Evolutionary conservation across 2,888 invertebrate species (phyloP), one percentile per base, ranked within the genome.

Genomic region (Arrhopalites spinosus): DNA sequence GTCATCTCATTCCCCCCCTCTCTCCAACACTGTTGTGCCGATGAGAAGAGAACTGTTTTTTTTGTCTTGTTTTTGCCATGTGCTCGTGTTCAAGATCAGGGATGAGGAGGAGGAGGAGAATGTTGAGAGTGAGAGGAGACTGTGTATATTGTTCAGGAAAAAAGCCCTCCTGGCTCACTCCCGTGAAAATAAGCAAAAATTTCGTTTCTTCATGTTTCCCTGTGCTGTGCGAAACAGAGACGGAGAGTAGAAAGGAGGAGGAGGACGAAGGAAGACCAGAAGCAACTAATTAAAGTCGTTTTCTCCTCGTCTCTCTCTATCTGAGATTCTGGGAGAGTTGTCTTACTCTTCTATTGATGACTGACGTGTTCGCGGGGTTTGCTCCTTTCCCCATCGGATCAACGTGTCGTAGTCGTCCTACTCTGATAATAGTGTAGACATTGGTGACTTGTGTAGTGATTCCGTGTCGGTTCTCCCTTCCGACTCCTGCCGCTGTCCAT

Each of bases 271-370:
- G n/a, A 56, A 15, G 3, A 5, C 7, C 3, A 23, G 23, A 64
- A 27, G 27, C 30, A 30, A 64, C 64, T 64, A 64, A 64, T 64
- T 64, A 30, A 64, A 64, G 64, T n/a, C 36, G 29, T 64, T 64
- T 64, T 64, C 29, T 64, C 29, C 64, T 30, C n/a, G 30, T 36
- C 36, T 3, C 36, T 11, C 5, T 36, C 36, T 36, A n/a, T n/a
- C 36, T 7, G 5, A 36, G 36, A 36, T 36, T 36, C 36, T 36
- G 5, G 5, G 5, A 36, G 11, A 11, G 56, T 56, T 23, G 20
- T 8, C 20, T n/a, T 47, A 47, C 23, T n/a, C 20, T 15, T n/a
- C 5, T 15, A 2, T n/a, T 56, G 56, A n/a, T n/a, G 56, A 56
- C 56, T 56, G 56, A 56, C 20, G 36, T 23, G 3, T 56, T 64